phyloP scores from a whole-genome alignment of 2,797 vertebrate species.

The Argyrosomus regius region DNA sequence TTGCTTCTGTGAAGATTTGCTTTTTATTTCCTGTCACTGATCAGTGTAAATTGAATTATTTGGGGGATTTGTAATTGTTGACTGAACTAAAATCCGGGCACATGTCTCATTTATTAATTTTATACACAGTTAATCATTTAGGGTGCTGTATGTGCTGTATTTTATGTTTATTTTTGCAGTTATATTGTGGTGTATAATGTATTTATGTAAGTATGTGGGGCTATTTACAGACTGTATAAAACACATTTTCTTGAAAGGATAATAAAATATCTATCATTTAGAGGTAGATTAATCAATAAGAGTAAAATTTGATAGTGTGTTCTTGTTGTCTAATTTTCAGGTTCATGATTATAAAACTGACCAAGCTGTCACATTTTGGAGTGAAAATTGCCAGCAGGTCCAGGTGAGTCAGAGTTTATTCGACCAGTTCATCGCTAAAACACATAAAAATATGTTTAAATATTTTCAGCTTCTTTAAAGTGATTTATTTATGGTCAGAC shows the following conservation, averaged over 20 bases:
- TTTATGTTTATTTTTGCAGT: no score
- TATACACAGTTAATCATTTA: neutral
- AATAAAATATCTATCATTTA: neutral
- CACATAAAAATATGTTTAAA: neutral
- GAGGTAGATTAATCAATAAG: neutral
- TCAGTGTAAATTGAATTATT: neutral
- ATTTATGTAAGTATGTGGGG: no score
- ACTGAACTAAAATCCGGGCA: neutral
- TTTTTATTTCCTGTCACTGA: neutral
- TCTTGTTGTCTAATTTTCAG: conserved; percentile 62
- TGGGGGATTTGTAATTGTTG: neutral
- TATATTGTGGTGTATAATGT: no score
- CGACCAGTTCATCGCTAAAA: neutral
- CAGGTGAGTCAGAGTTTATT: conserved; percentile 74
- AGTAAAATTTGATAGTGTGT: neutral
- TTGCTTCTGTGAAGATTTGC: neutral
- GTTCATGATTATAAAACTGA: conserved; percentile 77
- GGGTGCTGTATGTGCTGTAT: no score
- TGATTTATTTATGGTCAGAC: neutral
- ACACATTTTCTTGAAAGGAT: no score
- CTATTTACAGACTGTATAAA: no score
- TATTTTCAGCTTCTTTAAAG: neutral
- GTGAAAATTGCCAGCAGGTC: conserved; percentile 78
- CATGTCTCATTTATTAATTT: neutral
- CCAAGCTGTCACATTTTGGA: conserved; percentile 84